Conservation (phyloP, 2,113 vertebrate genomes). For the Neofelis nebulosa region DNA sequence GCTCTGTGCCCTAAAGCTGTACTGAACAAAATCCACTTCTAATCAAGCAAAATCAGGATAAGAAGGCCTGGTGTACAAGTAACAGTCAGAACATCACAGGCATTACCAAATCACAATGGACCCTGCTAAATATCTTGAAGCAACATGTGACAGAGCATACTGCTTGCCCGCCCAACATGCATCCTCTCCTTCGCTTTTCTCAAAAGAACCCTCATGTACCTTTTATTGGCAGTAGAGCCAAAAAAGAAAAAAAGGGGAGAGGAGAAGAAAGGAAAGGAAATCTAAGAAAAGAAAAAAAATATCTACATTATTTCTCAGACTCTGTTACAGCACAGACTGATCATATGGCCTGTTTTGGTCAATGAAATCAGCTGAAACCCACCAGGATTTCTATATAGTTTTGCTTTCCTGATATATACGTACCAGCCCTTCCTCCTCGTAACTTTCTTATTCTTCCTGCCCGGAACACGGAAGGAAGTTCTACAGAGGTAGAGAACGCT, state of each 20-base stretch:
- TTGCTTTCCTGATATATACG: not conserved
- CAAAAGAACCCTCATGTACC: not conserved
- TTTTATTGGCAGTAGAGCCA: not conserved
- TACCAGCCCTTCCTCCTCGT: not conserved
- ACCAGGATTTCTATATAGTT: not conserved
- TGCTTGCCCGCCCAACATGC: not conserved
- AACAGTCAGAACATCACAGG: not conserved
- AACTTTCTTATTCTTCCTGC: not conserved
- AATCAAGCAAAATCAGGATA: not conserved
- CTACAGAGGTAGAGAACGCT: no score
- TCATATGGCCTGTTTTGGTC: not conserved
- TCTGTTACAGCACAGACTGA: not conserved
- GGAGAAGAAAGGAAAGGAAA: no score
- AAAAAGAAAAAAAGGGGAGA: not conserved
- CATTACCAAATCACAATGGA: not conserved
- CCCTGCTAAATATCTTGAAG: not conserved
- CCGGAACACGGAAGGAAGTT: not conserved
- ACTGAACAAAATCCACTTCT: not conserved
- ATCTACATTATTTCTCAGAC: not conserved
- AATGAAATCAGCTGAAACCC: not conserved
- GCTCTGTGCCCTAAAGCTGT: not conserved
- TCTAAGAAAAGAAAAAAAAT: not conserved
- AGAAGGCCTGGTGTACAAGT: not conserved
- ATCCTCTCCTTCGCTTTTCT: not conserved
- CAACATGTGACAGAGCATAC: not conserved